Percentiles rank a stretch among this genome's conserved stretches.
Evolutionary conservation across 2,113 vertebrate genomes (phyloP).

Genomic region (Pycnonotus jocosus): DNA sequence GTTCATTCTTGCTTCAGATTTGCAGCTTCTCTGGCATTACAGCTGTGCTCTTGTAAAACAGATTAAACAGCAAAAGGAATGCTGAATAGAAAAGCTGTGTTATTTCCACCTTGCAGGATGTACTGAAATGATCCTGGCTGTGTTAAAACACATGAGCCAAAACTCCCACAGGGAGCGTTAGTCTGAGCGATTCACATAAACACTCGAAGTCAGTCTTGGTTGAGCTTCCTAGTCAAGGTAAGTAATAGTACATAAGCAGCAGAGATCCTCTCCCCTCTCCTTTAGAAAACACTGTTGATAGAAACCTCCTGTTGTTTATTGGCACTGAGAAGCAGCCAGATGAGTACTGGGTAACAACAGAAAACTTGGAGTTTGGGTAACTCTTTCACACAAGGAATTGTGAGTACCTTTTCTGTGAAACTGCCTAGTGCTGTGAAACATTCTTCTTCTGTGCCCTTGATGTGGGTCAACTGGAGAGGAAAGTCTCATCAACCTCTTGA

Average conservation of each 20-base stretch:
- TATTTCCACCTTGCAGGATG: slow-evolving; percentile 22
- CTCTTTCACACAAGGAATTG: neutral
- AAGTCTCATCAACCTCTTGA: neutral
- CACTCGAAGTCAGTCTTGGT: neutral
- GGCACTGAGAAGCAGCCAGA: neutral
- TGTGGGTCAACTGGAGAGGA: slow-evolving; percentile 72
- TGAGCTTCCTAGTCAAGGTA: slow-evolving; percentile 5
- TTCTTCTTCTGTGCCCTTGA: slow-evolving; percentile 12
- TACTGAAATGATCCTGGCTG: neutral
- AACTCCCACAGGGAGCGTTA: slow-evolving; percentile 1
- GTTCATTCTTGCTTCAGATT: neutral
- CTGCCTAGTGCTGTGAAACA: neutral
- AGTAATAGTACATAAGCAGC: neutral
- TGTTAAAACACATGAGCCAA: neutral
- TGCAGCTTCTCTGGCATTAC: neutral
- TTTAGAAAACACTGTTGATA: neutral
- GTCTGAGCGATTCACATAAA: slow-evolving; percentile 4
- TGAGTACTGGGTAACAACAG: neutral
- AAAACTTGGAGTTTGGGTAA: neutral
- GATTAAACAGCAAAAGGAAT: slow-evolving; percentile 32
- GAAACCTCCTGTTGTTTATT: neutral
- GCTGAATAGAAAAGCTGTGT: neutral
- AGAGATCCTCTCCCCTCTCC: neutral
- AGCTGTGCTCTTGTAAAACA: slow-evolving; percentile 4
- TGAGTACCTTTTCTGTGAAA: neutral